Base-by-base conservation (phyloP, 2,888 invertebrate species). In the Leucoma salicis region DNA sequence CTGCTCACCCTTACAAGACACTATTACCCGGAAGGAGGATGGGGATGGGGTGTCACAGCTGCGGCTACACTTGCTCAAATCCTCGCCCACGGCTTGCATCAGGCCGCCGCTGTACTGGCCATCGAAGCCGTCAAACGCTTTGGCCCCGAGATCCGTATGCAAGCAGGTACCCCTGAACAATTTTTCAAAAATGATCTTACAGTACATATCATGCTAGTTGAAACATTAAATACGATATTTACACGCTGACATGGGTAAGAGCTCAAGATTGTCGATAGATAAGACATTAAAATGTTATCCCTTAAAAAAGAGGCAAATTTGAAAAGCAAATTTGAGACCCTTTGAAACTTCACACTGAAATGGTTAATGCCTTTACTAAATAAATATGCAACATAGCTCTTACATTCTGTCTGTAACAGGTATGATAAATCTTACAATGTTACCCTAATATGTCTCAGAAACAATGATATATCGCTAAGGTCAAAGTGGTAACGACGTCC, bases 1-100 rank as follows among this genome's bases (percentile, higher is more conserved):
- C 80, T 94, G 59, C 88, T 94, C 41, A 94, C 94, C 6, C 89
- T 94, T 55, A 93, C 94, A 55, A 94, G 95, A 64, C 95, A 96
- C 70, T 96, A 96, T 82, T 96, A 96, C 79, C 96, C 96, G 21
- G 96, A 96, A 80, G 95, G 95, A 5, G 96, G 95, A 0, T 96
- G 96, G 96, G 96, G 96, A 4, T 96, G 95, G 95, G 92, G 95
- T 38, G 93, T 96, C 37, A 91, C 95, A 1, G 87, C 91, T 12
- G 94, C 93, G 15, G 94, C 94, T 12, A 91, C 95, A 14, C 78
- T 94, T 14, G 94, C 93, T 25, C 95, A 96, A 75, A 85, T 95
- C 21, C 81, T 96, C 24, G 92, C 94, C 13, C 94, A 95, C 65
- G 96, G 96, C 0, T 82, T 95, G 55, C 94, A 95, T 57, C 91